Evolutionary conservation across 2,888 invertebrate genomes (phyloP), one percentile per base, ranked within the genome.

Genomic region (Leptodirus hochenwartii): DNA sequence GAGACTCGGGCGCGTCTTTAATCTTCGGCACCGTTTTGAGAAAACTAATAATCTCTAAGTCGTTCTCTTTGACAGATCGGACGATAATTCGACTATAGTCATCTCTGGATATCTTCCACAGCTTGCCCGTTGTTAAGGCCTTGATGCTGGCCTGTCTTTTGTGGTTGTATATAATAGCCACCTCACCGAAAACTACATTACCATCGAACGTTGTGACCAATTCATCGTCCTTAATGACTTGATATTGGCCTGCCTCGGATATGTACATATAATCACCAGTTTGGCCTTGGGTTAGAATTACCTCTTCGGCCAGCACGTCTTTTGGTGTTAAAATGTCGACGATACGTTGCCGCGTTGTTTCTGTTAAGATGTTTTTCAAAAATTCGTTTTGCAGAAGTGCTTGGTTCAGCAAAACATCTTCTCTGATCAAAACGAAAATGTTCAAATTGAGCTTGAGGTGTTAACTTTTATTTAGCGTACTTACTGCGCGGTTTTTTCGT

Each of bases 151-250:
- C 88, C 39, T 84, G 77, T 38, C 91, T 62, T 46, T 82, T 85
- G 20, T 90, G 88, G 57, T 90, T 90, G 56, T 95, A 93, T 16
- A 95, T 61, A 41, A 95, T 76, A 5, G 93, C 91, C 29, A 95
- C 61, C 59, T 95, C 95, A 2, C 95, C 93, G 59, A 93, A 69
- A 36, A 85, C 72, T 46, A 77, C 67, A 4, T 82, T 84, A 0
- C 81, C 69, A 0, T 77, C 76, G 51, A 95, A 79, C 33, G 65
- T 76, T 23, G 75, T 75, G 25, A 90, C 69, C 3, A 72, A 67
- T 45, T 74, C 68, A 6, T 69, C 77, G 24, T 76, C 73, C 46
- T 88, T 78, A 17, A 80, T 67, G 9, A 93, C 84, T 52, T 90
- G 82, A 46, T 82, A 78, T 39, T 73, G 71, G 14, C 93, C 93